Evolutionary conservation across 2,888 invertebrate species (phyloP), one percentile per base, ranked within the genome.

Genomic region (Hipparchia sbordonii): DNA sequence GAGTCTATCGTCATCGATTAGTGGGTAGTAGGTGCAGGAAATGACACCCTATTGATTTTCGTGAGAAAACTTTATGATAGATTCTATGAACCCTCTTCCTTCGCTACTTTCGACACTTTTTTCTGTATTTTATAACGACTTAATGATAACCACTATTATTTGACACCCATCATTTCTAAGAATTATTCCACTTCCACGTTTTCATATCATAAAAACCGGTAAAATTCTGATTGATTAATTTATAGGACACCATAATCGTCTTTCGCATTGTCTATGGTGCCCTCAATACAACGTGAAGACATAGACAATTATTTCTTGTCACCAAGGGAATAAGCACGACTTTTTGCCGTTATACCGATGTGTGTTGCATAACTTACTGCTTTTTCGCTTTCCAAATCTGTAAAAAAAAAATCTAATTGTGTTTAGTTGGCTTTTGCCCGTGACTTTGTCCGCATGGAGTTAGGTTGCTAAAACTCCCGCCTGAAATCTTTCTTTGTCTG

Each of bases 31-130:
- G 74, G 66, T 66, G 60, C 81, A 84, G 86, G 88, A 87, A 88
- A 80, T 77, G 76, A 77, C 80, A 82, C 76, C 79, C 85, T 78
- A 87, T 89, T 84, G 86, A 81, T 84, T 87, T 82, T 80, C 87
- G 84, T 86, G 85, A 77, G 84, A 85, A 84, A 71, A 60, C 72
- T 51, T 39, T 39, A 39, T 23, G 23, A 23, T 23, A 23, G 23
- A 39, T 48, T 56, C 66, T 45, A 39, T 72, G 52, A 61, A 66
- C 67, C 60, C 60, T 60, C 33, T 65, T 52, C 10, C 23, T 65
- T 10, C 1, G 48, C 13, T 10, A 10, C 9, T 54, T 66, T 66
- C 9, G 67, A 45, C 33, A 46, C 10, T 71, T 71, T 70, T 39
- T 51, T 51, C 8, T 7, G 23, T 23, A 33, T 10, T 23, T 51